Percentiles rank a stretch among this genome's conserved stretches.
Conservation (phyloP, 2,888 invertebrate genomes). For the Conomelus anceps region DNA sequence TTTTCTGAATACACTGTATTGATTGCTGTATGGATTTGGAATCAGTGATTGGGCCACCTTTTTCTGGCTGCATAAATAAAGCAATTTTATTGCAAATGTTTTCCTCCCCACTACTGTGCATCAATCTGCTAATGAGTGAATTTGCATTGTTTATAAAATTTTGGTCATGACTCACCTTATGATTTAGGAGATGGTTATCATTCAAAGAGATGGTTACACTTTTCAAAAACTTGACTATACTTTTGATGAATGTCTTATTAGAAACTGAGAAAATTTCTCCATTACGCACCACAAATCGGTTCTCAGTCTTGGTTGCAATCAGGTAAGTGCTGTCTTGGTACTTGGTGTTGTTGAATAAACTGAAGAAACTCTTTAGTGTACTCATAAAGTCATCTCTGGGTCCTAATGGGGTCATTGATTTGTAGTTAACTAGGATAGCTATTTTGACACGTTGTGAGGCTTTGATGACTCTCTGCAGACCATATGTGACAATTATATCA, state of each 20-base stretch:
- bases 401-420: neutral
- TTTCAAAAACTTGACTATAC: neutral
- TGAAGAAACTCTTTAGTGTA: neutral
- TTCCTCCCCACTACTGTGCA: neutral
- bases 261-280: neutral
- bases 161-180: neutral
- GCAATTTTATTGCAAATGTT: neutral
- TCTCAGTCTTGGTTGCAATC: neutral
- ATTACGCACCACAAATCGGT: neutral
- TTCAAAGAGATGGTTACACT: neutral
- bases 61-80: neutral
- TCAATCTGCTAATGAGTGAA: neutral
- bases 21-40: neutral
- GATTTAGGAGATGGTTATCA: too few species aligned
- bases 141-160: neutral
- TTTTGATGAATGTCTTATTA: neutral
- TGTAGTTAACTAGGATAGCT: neutral
- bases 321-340: neutral
- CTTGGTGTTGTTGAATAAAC: neutral
- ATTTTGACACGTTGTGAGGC: neutral
- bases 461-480: neutral
- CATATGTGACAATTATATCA: neutral
- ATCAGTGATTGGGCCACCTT: neutral
- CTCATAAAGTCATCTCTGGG: neutral
- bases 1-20: neutral